Evolutionary conservation across 1,140 invertebrate species (phyloP), one percentile per base, ranked within the genome.

Genomic region (Tetranychus cinnabarinus): DNA sequence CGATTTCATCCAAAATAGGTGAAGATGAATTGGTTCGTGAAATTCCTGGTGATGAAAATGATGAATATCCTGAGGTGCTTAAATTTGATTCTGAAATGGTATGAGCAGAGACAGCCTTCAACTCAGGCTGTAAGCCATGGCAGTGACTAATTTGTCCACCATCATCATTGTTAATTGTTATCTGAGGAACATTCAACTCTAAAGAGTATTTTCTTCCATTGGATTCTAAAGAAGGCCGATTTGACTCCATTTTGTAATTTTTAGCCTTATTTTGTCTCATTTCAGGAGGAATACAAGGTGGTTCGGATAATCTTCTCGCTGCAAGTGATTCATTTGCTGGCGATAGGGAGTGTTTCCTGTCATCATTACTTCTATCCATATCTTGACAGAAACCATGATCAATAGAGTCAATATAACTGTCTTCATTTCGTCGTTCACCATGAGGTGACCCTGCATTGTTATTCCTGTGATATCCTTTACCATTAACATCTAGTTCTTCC

Each of bases 21-120:
- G 59, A 61, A 23, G 59, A 39, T 7, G 62, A 63, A 52, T 61
- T 63, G 45, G 59, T 61, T n/a, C 59, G n/a, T n/a, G 59, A 61
- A 31, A 60, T 48, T 10, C 62, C 62, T 8, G 59, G 62, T 45
- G 58, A 60, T 13, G 62, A 63, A 6, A 63, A 45, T 5, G 62
- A 63, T 13, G 62, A 63, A 50, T 63, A 63, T 37, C 62, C 62
- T 3, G 62, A 63, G 37, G 62, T 63, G 23, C 62, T 63, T 42
- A 63, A 59, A 36, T 63, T 63, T 10, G 62, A 63, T 46, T 63
- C 62, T 0, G 62, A 63, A 35, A 63, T 63, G 3, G 62, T 63
- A 1, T 52, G 13, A 52, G 60, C 59, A 50, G 31, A 45, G 15
- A 36, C 10, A 13, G 60, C 50, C 23, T 61, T 61, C 5, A 61